Base-by-base conservation (phyloP, 2,888 invertebrate species). In the Perithous albicinctus region DNA sequence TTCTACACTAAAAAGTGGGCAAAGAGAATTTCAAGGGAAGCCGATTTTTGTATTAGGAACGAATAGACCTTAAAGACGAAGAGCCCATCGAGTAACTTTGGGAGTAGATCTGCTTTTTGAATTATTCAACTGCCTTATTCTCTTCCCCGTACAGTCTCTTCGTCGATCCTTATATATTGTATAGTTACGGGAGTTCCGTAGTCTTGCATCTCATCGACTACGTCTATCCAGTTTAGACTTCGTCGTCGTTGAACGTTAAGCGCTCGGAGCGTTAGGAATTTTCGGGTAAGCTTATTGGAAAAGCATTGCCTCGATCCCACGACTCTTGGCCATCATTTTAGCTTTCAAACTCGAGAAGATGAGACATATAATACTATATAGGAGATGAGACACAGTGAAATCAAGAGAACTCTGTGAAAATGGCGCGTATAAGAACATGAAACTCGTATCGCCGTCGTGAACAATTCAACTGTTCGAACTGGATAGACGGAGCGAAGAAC, bases 221-320 rank as follows among this genome's bases (percentile, higher is more conserved):
- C 43, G 29, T 79, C 23, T 61, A 43, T 26, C 41, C 59, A 23
- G 69, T 51, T 15, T 78, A 35, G 18, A 35, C 23, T 8, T 41
- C 41, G 23, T 56, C 56, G 46, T 46, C 48, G 63, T 20, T 10
- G 54, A 26, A 26, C 26, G 54, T n/a, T 1, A 12, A 10, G 26
- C 23, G 23, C 46, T 46, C 12, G n/a, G 12, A 69, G 46, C 38
- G 20, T 77, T 69, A n/a, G 46, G 66, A 81, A 61, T 46, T 64
- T 75, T 70, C 51, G 51, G 29, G 23, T 35, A 46, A 83, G 80
- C 85, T 87, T 87, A 88, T 87, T 85, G 87, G 83, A 84, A 86
- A 86, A 84, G 76, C 84, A 83, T 86, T 63, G 80, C 70, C 75
- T 48, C 78, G 80, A 81, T 85, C 64, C 18, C 48, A 18, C 51